Base-by-base conservation (phyloP, 1,140 invertebrate genomes). In the Drosophila rhopaloa region DNA sequence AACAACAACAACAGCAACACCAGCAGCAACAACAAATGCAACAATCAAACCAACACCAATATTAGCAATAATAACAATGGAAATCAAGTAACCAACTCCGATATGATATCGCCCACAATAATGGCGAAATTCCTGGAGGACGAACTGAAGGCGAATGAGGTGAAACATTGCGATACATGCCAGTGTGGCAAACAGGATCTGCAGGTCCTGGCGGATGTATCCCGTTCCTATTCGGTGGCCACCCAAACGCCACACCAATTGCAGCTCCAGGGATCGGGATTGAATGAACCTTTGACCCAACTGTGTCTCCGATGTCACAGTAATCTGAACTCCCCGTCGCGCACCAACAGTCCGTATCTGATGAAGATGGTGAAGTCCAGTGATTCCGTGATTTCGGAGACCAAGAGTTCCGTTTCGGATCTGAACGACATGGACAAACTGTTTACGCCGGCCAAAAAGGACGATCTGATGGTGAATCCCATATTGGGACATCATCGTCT, bases 111-210 rank as follows among this genome's bases (percentile, higher is more conserved):
- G 9, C 97, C 97, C 37, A 96, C 97, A 13, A 96, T 98, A 50
- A 97, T 99, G 95, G 97, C 97, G 3, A 98, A 98, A 94, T 97
- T 98, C 47, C 93, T 99, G 32, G 96, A 98, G 91, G 97, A 98
- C 75, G 94, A 94, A 86, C 96, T 94, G 91, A 97, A 94, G 93
- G 96, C 94, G 93, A 95, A 94, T 79, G 94, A 95, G 61, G 94
- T 95, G 8, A 96, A 96, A 91, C 97, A 97, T 81, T 97, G 96
- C 92, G 95, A 96, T 68, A 96, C 96, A 1, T 97, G 96, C 80
- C 95, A 94, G 44, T 97, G 96, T 92, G 94, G 94, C 32, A 95
- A 95, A 81, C 92, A 93, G 40, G 93, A 94, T 66, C 93, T 92
- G 13, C 94, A 94, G 56, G 94, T 94, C 59, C 93, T 95, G 74